Conservation (phyloP, 2,797 vertebrate genomes). For the Cuculus canorus region DNA sequence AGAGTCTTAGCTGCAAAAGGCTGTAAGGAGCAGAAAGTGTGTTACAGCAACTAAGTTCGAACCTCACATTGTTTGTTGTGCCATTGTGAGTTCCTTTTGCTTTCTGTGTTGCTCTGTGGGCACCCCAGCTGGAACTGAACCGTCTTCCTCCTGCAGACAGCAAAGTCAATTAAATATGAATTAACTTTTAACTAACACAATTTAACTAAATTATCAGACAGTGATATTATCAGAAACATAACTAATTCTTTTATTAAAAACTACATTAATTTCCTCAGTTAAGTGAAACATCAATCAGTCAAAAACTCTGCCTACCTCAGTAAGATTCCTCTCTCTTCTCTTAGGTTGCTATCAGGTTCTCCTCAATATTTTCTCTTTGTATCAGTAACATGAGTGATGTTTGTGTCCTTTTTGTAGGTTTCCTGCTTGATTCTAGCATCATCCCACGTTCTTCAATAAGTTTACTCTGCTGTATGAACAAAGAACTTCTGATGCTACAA, state of each 20-base stretch:
- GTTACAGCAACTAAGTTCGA: background rate
- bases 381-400: background rate
- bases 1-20: background rate
- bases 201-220: background rate
- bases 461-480: background rate
- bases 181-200: background rate
- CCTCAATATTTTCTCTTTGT: background rate
- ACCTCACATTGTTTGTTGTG: background rate
- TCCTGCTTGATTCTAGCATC: background rate
- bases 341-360: background rate
- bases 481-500: background rate
- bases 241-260: background rate
- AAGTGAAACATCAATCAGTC: background rate
- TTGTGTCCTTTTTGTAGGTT: background rate
- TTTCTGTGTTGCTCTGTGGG: fast-evolving
- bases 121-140: fast-evolving
- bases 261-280: background rate
- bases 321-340: background rate
- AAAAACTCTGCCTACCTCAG: background rate
- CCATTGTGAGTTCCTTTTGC: background rate
- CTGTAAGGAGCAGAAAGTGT: background rate
- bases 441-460: background rate
- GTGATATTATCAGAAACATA: background rate
- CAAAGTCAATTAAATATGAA: background rate
- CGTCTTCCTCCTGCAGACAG: background rate